Evolutionary conservation across 2,888 invertebrate genomes (phyloP).

Genomic region (Nebria brevicollis): DNA sequence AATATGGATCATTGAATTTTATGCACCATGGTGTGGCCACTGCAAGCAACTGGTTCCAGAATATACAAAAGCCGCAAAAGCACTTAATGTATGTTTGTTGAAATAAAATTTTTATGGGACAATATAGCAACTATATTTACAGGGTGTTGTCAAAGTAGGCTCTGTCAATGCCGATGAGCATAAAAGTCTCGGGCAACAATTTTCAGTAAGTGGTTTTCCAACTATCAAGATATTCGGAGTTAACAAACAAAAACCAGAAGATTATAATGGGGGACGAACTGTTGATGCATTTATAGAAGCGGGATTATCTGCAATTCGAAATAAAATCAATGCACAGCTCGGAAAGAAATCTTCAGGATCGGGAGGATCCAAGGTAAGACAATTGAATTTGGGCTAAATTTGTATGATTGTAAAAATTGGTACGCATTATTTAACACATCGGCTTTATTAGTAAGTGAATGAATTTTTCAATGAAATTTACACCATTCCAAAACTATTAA

Average conservation of each 20-base stretch:
- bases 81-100: conserved; percentile 77
- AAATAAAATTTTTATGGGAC: conserved; percentile 42
- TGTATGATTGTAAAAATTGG: too few species aligned
- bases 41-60: conserved; percentile 92
- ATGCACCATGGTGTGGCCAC: conserved; percentile 96
- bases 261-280: conserved; percentile 86
- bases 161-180: conserved; percentile 94
- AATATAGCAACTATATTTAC: conserved; percentile 50
- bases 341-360: conserved; percentile 67
- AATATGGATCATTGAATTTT: conserved; percentile 96
- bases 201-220: conserved; percentile 90
- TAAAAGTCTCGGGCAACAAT: conserved; percentile 81
- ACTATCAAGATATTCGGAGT: conserved; percentile 94
- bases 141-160: conserved; percentile 94
- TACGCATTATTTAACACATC: too few species aligned
- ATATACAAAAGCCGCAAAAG: conserved; percentile 92
- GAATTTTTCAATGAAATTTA: too few species aligned
- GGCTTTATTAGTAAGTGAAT: too few species aligned
- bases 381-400: too few species aligned
- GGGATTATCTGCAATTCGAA: conserved; percentile 80
- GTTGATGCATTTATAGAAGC: conserved; percentile 89
- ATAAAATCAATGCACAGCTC: conserved; percentile 76
- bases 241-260: conserved; percentile 83
- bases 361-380: conserved; percentile 30
- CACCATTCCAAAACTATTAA: too few species aligned